Conservation (phyloP, 1,140 invertebrate genomes). For the Kradibia gibbosae region DNA sequence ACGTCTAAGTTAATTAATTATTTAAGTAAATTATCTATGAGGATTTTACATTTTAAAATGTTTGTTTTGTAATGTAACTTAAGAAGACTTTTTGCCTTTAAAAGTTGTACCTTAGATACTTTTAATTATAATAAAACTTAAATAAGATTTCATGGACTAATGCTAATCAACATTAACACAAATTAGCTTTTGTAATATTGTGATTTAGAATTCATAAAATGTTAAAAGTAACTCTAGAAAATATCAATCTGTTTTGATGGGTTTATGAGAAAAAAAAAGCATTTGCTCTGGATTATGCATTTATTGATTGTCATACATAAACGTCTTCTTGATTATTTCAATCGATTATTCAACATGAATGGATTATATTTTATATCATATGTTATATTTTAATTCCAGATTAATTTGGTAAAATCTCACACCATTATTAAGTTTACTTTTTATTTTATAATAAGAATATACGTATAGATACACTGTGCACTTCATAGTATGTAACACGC, state of each 20-base stretch:
- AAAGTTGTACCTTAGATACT: neutral
- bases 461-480: neutral
- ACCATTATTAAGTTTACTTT: conserved; percentile 29
- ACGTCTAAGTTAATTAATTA: too few species aligned
- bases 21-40: too few species aligned
- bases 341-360: neutral
- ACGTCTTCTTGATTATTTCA: neutral
- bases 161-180: too few species aligned
- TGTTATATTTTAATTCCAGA: too few species aligned
- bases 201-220: neutral
- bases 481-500: neutral
- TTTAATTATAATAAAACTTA: neutral
- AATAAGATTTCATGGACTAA: neutral
- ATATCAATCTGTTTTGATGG: neutral
- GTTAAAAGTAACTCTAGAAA: neutral
- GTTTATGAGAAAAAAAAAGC: neutral
- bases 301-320: neutral
- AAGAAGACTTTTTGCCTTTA: neutral
- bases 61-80: too few species aligned
- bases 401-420: neutral
- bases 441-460: neutral
- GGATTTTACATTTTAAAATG: too few species aligned
- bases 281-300: neutral
- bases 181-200: neutral
- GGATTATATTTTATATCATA: too few species aligned